Base-by-base conservation (phyloP, 2,888 invertebrate species). In the Synanthedon myopaeformis region DNA sequence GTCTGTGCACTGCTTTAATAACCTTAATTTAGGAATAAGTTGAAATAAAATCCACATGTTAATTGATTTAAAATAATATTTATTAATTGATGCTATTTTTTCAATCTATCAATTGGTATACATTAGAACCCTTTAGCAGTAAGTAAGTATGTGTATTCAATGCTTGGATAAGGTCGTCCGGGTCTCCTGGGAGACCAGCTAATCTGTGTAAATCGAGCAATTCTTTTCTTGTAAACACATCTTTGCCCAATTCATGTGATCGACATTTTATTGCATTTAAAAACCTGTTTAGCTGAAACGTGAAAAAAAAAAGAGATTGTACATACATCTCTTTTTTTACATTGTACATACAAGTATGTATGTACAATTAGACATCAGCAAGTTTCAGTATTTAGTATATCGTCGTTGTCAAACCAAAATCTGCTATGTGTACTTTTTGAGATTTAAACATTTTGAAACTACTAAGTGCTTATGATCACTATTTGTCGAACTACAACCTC, bases 61-160 rank as follows among this genome's bases (percentile, higher is more conserved):
- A 23, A 23, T 23, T 10, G 2, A 8, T 35, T 35, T 35, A 35
- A 35, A 35, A 35, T 35, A 35, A 35, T 35, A 10, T 35, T 35
- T 35, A 35, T 35, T 35, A 8, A 35, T 23, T 5, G 5, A 23
- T 35, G 35, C 35, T 35, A 5, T 35, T 35, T 35, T 35, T 35
- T 35, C 35, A 35, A 35, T 35, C 73, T 60, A 86, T 72, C 50
- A 88, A 67, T 79, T 94, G 92, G 68, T 94, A 96, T 52, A 91
- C 83, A 68, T 92, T 91, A 13, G 90, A 89, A 1, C 92, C 94
- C 78, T 94, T 96, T 68, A 96, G 92, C 59, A 98, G 83, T 59
- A 98, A 84, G 80, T 92, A 94, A 10, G 97, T 96, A 74, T 96
- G 94, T 64, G 92, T 89, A 74, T 98, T 97, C 62, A 97, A 89